Evolutionary conservation across 2,888 invertebrate species (phyloP), one percentile per base, ranked within the genome.

Genomic region (Chorisops tibialis): DNA sequence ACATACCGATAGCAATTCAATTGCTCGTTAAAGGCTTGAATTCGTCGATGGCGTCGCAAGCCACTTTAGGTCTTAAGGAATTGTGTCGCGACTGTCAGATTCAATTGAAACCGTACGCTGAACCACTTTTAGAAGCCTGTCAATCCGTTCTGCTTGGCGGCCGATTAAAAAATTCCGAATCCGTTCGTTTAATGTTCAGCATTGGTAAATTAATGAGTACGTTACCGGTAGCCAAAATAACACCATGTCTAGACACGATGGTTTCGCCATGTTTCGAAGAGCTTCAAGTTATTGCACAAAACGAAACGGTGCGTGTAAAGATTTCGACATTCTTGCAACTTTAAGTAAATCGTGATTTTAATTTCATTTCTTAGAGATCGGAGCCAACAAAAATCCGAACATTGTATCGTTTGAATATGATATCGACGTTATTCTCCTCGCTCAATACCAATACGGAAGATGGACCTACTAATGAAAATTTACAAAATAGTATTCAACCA

Each of bases 1-100:
- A 85, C 74, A 79, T 92, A 66, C 81, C 81, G 22, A 81, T 82
- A 63, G 84, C 88, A 5, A 80, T 91, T 59, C 86, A 87, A n/a
- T 77, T 91, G 19, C 78, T 91, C 3, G 80, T 83, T 14, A 79
- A 86, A 37, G 88, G 89, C 1, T 76, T 92, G 11, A 82, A 86
- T 67, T 79, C 84, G 0, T 81, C 85, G 24, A 87, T 90, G 64
- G 86, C 89, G 0, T 87, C 90, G 4, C 85, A 90, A 60, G 88
- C 93, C 1, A 93, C 94, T 3, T 85, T 94, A 76, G 94, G 96
- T 21, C 81, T 96, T 11, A 91, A 94, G 74, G 94, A 94, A 72
- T 83, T 96, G 39, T 87, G 91, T 35, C 81, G 88, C 37, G 93
- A 93, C 75, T 93, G 93, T 73, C 84, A 86, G 69, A 75, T 84